phyloP scores from a whole-genome alignment of 2,113 vertebrate species.

The Antechinus flavipes region DNA sequence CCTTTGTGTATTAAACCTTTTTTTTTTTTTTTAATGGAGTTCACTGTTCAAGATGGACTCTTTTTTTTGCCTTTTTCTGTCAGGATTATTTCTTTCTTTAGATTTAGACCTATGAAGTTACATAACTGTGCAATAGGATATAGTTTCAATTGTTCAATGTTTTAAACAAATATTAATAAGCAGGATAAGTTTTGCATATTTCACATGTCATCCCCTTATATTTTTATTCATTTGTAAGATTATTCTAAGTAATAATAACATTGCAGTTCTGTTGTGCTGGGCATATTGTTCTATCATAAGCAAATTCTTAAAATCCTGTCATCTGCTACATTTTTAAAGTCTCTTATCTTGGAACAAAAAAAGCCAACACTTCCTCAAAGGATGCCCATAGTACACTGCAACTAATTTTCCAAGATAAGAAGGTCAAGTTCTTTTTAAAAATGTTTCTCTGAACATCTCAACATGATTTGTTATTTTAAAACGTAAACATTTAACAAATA shows the following conservation, averaged over 20 bases:
- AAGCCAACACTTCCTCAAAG: constrained; percentile 59
- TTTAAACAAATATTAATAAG: constrained; percentile 18
- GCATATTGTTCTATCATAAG: background rate
- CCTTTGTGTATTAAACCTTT: background rate
- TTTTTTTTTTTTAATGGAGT: background rate
- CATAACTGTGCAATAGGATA: background rate
- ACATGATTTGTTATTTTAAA: constrained; percentile 23
- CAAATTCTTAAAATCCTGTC: constrained; percentile 27
- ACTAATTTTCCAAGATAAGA: constrained; percentile 58
- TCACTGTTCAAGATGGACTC: background rate
- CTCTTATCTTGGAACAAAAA: constrained; percentile 65
- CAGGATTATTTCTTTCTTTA: background rate
- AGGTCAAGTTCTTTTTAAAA: constrained; percentile 43
- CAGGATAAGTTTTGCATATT: background rate
- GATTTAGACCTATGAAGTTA: background rate
- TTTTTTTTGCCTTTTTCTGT: constrained; percentile 18
- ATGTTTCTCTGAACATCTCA: constrained; percentile 34
- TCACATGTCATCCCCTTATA: background rate
- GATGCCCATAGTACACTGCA: constrained; percentile 38
- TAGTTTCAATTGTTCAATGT: background rate
- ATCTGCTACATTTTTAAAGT: background rate
- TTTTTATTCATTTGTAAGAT: constrained; percentile 22
- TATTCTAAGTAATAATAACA: constrained; percentile 35
- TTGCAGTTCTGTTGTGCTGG: constrained; percentile 19
- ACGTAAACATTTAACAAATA: background rate